A percentile compares a stretch with the other conserved stretches of the same genome.
Conservation (phyloP, 2,888 invertebrate species). For the Meganola albula region DNA sequence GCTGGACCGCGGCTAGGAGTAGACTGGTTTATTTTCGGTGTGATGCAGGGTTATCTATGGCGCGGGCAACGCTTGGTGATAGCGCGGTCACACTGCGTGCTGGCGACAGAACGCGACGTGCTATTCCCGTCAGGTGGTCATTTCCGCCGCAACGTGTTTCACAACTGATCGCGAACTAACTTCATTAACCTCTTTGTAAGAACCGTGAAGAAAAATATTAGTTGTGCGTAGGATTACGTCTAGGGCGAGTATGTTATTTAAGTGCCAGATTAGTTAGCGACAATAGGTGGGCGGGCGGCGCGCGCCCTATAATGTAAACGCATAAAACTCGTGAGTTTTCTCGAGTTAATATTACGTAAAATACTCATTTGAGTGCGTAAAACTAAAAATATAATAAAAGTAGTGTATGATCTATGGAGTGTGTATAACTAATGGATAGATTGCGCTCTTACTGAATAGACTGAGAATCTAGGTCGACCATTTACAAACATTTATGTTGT, state of each 20-base stretch:
- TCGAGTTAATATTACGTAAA: too few relatives aligned
- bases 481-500: conserved; percentile 29
- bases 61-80: conserved; percentile 67
- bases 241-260: conserved; percentile 41
- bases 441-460: too few relatives aligned
- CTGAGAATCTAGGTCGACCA: conserved; percentile 29
- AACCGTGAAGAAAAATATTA: conserved; percentile 40
- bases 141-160: conserved; percentile 65
- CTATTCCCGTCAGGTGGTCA: conserved; percentile 77
- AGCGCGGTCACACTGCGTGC: conserved; percentile 67
- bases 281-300: conserved; percentile 55
- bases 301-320: conserved; percentile 38
- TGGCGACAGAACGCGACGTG: conserved; percentile 64
- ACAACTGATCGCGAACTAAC: conserved; percentile 59
- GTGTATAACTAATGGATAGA: too few relatives aligned
- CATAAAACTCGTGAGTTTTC: conserved; percentile 30
- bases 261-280: conserved; percentile 31
- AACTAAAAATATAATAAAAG: too few relatives aligned
- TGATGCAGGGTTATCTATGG: conserved; percentile 63
- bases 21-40: conserved; percentile 71
- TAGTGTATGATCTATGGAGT: too few relatives aligned
- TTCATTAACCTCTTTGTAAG: conserved; percentile 63
- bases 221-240: conserved; percentile 31
- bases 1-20: conserved; percentile 62
- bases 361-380: too few relatives aligned